These are phyloP conservation scores for Parazoanthus darwini DNA, from an alignment of 92 coral and sea anemone genomes.

Conservation along the genomic window DNA sequence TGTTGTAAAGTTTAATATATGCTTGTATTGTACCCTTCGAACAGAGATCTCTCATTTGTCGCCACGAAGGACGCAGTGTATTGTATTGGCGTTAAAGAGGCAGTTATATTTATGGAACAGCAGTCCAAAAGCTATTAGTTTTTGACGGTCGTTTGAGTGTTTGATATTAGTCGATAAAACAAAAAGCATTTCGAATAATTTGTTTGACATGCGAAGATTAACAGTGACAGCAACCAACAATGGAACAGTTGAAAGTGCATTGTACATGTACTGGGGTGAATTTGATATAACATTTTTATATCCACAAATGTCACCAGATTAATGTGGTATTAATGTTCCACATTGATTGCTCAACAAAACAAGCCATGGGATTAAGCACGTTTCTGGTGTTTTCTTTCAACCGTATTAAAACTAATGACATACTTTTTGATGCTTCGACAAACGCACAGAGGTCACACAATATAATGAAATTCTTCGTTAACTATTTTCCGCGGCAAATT, in stretches of 20 bases:
- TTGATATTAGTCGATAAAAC: neutral
- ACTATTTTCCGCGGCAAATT: too few relatives aligned
- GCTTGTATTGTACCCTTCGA: too few relatives aligned
- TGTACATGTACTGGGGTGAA: constrained; percentile 15
- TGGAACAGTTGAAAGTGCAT: neutral
- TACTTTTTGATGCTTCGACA: too few relatives aligned
- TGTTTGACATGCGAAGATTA: neutral
- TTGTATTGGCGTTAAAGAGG: too few relatives aligned
- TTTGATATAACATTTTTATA: neutral
- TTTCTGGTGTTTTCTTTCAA: neutral
- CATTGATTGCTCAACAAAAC: constrained; percentile 2
- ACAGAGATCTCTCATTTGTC: too few relatives aligned
- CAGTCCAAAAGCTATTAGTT: too few relatives aligned
- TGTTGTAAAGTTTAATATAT: too few relatives aligned
- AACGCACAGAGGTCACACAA: too few relatives aligned
- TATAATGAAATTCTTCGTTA: too few relatives aligned
- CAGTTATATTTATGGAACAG: too few relatives aligned
- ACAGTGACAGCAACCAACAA: constrained; percentile 9
- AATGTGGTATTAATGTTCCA: neutral
- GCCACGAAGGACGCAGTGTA: too few relatives aligned
- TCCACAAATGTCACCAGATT: constrained; percentile 2
- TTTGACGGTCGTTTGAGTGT: too few relatives aligned
- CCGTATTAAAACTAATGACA: neutral
- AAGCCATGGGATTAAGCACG: neutral
- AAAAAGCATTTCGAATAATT: neutral